phyloP scores from a whole-genome alignment of 2,888 invertebrate genomes.

The Spilosoma lubricipeda region DNA sequence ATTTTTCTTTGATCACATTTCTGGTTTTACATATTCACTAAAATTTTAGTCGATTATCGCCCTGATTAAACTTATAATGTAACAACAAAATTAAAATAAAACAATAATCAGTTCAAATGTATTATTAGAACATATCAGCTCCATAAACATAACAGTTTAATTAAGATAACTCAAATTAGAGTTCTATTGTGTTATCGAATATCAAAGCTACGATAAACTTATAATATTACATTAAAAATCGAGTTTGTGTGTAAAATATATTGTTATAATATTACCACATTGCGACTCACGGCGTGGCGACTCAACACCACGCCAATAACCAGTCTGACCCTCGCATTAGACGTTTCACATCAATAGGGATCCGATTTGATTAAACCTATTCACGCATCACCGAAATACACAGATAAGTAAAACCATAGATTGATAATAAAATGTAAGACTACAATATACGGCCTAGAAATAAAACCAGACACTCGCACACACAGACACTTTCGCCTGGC shows the following conservation, averaged over 20 bases:
- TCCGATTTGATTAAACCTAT: too few relatives aligned
- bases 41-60: too few relatives aligned
- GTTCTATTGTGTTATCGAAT: not conserved
- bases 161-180: not conserved
- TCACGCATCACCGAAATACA: too few relatives aligned
- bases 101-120: not conserved
- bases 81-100: not conserved
- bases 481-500: not conserved
- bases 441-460: not conserved
- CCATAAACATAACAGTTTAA: not conserved
- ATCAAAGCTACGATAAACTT: conserved; percentile 3
- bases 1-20: too few relatives aligned
- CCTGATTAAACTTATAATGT: too few relatives aligned
- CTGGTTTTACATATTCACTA: too few relatives aligned
- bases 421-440: not conserved
- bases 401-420: not conserved
- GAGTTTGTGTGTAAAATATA: too few relatives aligned
- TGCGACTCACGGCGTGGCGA: too few relatives aligned
- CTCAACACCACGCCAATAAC: too few relatives aligned
- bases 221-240: not conserved
- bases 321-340: too few relatives aligned
- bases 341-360: too few relatives aligned
- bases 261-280: too few relatives aligned
- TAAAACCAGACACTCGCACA: not conserved
- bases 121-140: not conserved